Conservation (phyloP, 1,140 invertebrate genomes). For the Cherax quadricarinatus region DNA sequence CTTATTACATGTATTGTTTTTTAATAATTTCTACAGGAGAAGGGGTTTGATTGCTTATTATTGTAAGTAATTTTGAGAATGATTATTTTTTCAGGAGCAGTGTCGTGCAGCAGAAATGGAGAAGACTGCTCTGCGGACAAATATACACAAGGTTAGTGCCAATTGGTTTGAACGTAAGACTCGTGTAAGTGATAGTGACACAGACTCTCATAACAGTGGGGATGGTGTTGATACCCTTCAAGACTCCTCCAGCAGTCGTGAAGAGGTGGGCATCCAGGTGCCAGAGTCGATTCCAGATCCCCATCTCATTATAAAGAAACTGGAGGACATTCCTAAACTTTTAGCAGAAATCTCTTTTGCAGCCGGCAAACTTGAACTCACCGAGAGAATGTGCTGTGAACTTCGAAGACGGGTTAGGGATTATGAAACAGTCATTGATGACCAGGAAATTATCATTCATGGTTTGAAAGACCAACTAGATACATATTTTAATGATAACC, state of each 20-base stretch:
- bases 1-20: too few species aligned
- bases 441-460: conserved; percentile 71
- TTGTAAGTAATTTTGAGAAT: too few species aligned
- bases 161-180: conserved; percentile 73
- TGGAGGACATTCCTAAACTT: conserved; percentile 61
- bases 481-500: conserved; percentile 71
- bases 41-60: too few species aligned
- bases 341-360: conserved; percentile 49
- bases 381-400: conserved; percentile 64
- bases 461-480: conserved; percentile 70
- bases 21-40: too few species aligned
- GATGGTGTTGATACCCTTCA: conserved; percentile 15
- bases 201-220: conserved; percentile 1
- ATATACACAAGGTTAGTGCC: conserved; percentile 71
- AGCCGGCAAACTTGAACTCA: conserved; percentile 62
- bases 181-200: conserved; percentile 64
- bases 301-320: conserved; percentile 8
- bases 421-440: conserved; percentile 72
- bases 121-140: conserved; percentile 55
- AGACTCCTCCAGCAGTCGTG: neutral
- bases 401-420: conserved; percentile 65
- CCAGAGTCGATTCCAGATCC: conserved; percentile 16
- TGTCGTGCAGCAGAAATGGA: conserved; percentile 48
- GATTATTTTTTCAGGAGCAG: conserved; percentile 24
- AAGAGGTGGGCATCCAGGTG: conserved; percentile 5